These are phyloP conservation scores for Drosophila prolongata DNA, from an alignment of 2,888 invertebrate species.

Conservation along the genomic window DNA sequence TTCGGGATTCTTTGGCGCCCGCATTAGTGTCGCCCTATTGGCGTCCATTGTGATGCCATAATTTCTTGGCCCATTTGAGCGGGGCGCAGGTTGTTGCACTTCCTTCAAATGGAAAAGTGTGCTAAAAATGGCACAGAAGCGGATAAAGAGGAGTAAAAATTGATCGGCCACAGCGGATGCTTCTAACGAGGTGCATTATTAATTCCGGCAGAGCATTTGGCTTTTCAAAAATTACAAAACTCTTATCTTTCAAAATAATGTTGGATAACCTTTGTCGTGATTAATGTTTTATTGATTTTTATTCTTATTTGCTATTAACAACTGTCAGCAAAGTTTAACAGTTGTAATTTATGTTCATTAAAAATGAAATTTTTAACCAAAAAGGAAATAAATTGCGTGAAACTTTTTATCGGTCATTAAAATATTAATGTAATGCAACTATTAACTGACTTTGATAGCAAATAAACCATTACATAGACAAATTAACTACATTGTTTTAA, in stretches of 20 bases:
- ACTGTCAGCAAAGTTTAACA: not conserved
- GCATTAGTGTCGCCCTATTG: slow-evolving; percentile 60
- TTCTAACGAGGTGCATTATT: slow-evolving; percentile 9
- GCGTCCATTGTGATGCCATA: slow-evolving; percentile 56
- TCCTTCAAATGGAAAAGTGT: slow-evolving; percentile 23
- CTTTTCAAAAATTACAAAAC: not conserved
- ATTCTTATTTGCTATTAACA: not conserved
- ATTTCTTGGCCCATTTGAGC: slow-evolving; percentile 57
- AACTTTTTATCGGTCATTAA: no score
- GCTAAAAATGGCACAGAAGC: slow-evolving; percentile 18
- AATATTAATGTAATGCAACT: no score
- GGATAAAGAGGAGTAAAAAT: slow-evolving; percentile 15
- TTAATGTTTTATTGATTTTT: not conserved
- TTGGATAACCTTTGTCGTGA: not conserved
- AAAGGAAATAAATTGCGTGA: no score
- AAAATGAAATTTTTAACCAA: no score
- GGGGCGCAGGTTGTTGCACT: slow-evolving; percentile 50
- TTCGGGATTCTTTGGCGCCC: slow-evolving; percentile 34
- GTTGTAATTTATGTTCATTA: no score
- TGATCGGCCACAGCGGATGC: slow-evolving; percentile 16
- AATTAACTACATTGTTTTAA: not conserved
- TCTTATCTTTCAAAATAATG: not conserved
- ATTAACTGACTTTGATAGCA: no score
- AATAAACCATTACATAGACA: no score
- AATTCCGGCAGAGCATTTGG: slow-evolving; percentile 14